phyloP scores from a whole-genome alignment of 2,888 invertebrate genomes.

The Hirtodrosophila duncani region DNA sequence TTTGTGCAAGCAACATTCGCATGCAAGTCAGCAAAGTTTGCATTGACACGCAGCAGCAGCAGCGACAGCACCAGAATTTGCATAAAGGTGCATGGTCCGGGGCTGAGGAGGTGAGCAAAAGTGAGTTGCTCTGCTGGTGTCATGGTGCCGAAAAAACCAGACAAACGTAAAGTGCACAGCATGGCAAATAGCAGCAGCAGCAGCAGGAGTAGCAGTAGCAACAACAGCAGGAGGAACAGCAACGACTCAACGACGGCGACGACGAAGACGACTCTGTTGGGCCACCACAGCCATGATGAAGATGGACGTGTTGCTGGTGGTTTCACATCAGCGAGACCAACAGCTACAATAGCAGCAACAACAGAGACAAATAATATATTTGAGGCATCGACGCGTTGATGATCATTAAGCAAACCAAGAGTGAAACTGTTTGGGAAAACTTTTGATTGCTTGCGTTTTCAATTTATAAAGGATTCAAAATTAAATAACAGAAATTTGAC shows the following conservation, averaged over 20 bases:
- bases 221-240: conserved; percentile 29
- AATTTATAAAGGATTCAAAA: too few species aligned
- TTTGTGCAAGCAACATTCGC: conserved; percentile 75
- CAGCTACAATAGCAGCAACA: conserved; percentile 20
- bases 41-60: conserved; percentile 74
- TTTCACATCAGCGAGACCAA: conserved; percentile 52
- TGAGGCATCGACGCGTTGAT: too few species aligned
- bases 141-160: conserved; percentile 64
- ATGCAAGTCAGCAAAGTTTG: conserved; percentile 76
- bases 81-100: conserved; percentile 73
- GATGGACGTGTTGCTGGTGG: conserved; percentile 75
- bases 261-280: conserved; percentile 29
- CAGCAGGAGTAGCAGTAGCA: conserved; percentile 32
- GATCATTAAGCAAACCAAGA: too few species aligned
- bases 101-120: conserved; percentile 8
- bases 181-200: conserved; percentile 38
- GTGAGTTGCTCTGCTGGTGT: conserved; percentile 61
- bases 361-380: too few species aligned
- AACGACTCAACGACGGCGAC: too few species aligned
- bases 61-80: conserved; percentile 65
- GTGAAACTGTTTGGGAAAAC: too few species aligned
- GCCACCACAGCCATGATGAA: conserved; percentile 72
- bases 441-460: too few species aligned
- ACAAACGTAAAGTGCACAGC: conserved; percentile 68
- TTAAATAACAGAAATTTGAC: too few species aligned